Evolutionary conservation across 2,113 vertebrate species (phyloP).

Genomic region (Mastomys coucha): DNA sequence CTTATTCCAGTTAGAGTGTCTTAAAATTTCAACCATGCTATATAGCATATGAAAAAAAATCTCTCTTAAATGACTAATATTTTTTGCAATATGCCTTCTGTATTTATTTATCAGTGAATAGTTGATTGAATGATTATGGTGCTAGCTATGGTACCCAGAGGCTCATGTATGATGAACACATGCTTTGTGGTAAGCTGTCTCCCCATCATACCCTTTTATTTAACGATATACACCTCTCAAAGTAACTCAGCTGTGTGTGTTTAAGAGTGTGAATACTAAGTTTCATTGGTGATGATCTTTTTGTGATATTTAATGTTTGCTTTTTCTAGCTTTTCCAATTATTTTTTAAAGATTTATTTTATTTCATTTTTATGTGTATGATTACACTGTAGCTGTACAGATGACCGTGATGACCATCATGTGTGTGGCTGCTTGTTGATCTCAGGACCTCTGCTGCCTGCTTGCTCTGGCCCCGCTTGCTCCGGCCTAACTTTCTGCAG

Average conservation of each 20-base stretch:
- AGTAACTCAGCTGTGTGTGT: neutral
- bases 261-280: neutral
- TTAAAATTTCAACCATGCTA: neutral
- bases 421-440: too few relatives aligned
- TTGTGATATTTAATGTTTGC: neutral
- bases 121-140: neutral
- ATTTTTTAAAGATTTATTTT: too few relatives aligned
- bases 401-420: too few relatives aligned
- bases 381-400: too few relatives aligned
- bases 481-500: too few relatives aligned
- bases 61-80: neutral
- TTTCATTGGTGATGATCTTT: neutral
- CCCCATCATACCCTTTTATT: neutral
- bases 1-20: neutral
- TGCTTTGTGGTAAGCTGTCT: neutral
- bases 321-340: neutral
- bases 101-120: neutral
- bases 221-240: neutral
- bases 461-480: too few relatives aligned
- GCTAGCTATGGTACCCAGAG: neutral
- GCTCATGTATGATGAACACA: neutral
- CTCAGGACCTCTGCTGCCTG: too few relatives aligned
- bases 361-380: too few relatives aligned
- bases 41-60: neutral
- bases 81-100: neutral